These are phyloP conservation scores for Sebastes diaconus DNA, from an alignment of 2,797 vertebrate genomes.

Conservation along the genomic window DNA sequence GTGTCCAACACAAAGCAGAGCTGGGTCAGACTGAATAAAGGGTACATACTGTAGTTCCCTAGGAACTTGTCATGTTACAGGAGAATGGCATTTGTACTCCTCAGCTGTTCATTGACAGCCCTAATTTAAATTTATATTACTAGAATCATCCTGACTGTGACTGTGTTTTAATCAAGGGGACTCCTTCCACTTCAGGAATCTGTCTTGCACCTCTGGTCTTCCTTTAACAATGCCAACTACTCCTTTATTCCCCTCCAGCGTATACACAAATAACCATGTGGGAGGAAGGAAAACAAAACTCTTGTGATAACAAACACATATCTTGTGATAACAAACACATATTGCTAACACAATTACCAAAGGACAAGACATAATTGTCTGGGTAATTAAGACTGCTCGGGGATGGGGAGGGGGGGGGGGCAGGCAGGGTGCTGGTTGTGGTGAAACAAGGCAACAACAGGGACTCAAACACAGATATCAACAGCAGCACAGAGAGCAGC, in stretches of 20 bases:
- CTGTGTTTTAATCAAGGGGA: not conserved
- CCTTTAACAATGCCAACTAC: not conserved
- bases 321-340: not conserved
- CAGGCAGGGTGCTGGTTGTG: slow-evolving; percentile 36
- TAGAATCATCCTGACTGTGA: not conserved
- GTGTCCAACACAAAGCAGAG: slow-evolving; percentile 39
- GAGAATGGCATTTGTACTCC: not conserved
- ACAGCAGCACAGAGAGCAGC: slow-evolving; percentile 65
- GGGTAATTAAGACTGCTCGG: slow-evolving; percentile 2
- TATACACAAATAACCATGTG: slow-evolving; percentile 13
- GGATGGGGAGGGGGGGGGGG: not conserved
- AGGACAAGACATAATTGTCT: slow-evolving; percentile 12
- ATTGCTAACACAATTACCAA: slow-evolving; percentile 3
- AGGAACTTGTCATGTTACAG: not conserved
- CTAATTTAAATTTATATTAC: not conserved
- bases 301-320: not conserved
- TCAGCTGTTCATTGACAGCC: not conserved
- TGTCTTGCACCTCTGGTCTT: not conserved
- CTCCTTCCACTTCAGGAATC: not conserved
- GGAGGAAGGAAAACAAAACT: not conserved
- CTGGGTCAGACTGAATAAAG: slow-evolving; percentile 13
- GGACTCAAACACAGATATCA: slow-evolving; percentile 44
- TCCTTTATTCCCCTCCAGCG: slow-evolving; percentile 14
- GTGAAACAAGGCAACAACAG: slow-evolving; percentile 48
- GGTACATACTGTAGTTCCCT: not conserved